Base-by-base conservation (phyloP, 2,113 vertebrate species). In the Lipophrys pholis region DNA sequence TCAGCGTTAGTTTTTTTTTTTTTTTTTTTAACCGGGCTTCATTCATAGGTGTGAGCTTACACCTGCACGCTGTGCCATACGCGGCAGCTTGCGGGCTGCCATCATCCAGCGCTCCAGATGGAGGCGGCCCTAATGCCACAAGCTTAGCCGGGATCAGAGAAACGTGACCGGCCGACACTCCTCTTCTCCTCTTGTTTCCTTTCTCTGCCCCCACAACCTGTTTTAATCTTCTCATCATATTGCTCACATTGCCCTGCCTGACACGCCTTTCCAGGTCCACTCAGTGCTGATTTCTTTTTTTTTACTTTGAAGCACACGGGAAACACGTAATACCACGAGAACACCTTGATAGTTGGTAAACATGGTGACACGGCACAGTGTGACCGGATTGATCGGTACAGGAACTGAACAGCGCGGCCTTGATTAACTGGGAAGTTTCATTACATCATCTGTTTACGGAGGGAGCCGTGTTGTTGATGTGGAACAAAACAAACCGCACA, bases 61-160 rank as follows among this genome's bases (percentile, higher is more conserved):
- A n/a, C n/a, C 6, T 41, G 35, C 5, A 17, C 11, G 36, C 60
- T 49, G 30, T 49, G 38, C 54, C 73, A 73, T 70, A 73, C 71
- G 85, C 41, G 41, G 46, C 52, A 42, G 63, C 55, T 60, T 67
- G 61, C 68, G 39, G 11, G 11, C 46, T 14, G 52, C 15, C 45
- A 40, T 71, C 67, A 46, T 57, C 72, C 62, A 69, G 53, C 5
- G 11, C 38, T 73, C 82, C 90, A 92, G 90, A 90, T 91, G 87
- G 89, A 74, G 51, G 65, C 59, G 0, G 15, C 73, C 61, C 81
- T 92, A 91, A 92, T 84, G 76, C 89, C 17, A 8, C 52, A 6
- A 81, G 91, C 91, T 91, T 87, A 93, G 77, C 78, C 11, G 1
- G 78, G 86, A 89, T 84, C 74, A 88, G 16, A 64, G 68, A 75